A percentile compares a stretch with the other conserved stretches of the same genome.
Evolutionary conservation across 1,140 invertebrate species (phyloP).

Genomic region (Hycleus phaleratus): DNA sequence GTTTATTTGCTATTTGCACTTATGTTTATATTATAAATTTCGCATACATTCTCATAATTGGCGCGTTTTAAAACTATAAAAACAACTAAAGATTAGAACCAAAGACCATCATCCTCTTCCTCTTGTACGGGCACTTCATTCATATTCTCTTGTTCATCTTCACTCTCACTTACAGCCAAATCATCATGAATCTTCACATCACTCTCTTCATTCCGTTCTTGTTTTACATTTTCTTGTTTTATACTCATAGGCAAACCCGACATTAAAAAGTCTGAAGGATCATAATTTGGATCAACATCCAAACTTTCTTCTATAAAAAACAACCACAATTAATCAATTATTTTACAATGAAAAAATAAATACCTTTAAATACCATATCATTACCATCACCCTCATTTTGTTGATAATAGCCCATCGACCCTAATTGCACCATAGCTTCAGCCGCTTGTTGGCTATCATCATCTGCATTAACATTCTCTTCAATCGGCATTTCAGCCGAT

Average conservation of each 20-base stretch:
- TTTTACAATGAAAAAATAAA: neutral
- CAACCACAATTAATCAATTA: slow-evolving; percentile 1
- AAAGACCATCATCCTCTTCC: slow-evolving; percentile 34
- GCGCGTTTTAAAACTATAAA: neutral
- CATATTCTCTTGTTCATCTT: slow-evolving; percentile 49
- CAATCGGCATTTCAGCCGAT: slow-evolving; percentile 46
- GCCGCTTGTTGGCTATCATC: slow-evolving; percentile 75
- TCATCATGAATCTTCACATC: slow-evolving; percentile 57
- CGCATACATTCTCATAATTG: no score
- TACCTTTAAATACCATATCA: slow-evolving; percentile 36
- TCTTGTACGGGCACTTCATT: slow-evolving; percentile 16
- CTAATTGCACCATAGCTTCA: slow-evolving; percentile 77
- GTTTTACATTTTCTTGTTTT: slow-evolving; percentile 26
- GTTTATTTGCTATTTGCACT: no score
- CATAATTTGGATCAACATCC: slow-evolving; percentile 77
- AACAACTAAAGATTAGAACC: slow-evolving; percentile 26
- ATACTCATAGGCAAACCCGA: slow-evolving; percentile 43
- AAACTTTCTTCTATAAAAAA: slow-evolving; percentile 59
- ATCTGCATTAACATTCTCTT: slow-evolving; percentile 50
- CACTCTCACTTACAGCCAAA: slow-evolving; percentile 71
- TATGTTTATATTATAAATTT: no score
- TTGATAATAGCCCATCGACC: slow-evolving; percentile 62
- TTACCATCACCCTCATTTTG: slow-evolving; percentile 39
- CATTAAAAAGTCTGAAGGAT: slow-evolving; percentile 76
- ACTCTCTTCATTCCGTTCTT: slow-evolving; percentile 19